Base-by-base conservation (phyloP, 2,888 invertebrate genomes). In the Eurytoma adleriae region DNA sequence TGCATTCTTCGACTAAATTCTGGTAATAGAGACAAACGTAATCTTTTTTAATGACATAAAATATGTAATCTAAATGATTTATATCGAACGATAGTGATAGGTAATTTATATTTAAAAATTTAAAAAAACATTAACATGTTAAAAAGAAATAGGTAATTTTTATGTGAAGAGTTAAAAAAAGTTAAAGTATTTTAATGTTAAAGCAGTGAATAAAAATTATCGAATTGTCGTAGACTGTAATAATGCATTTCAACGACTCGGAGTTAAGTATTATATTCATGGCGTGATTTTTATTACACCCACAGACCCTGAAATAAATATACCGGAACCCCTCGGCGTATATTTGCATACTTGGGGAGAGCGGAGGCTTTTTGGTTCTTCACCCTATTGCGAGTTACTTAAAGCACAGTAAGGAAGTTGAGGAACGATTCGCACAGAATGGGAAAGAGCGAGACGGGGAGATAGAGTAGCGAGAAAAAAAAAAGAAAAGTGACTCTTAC, bases 261-360 rank as follows among this genome's bases (percentile, higher is more conserved):
- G 40, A 4, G 40, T 40, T 40, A 30, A 62, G 40, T 18, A 12
- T 64, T 16, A 54, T 54, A 54, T 16, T 27, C 68, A 5, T 4
- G 52, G n/a, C n/a, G 24, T 57, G 50, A 70, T 57, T 71, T 66
- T 66, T 66, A 66, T 62, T 24, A 12, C 61, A 64, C 48, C 20
- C 59, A 40, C 52, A 61, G 54, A 67, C 24, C 24, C 5, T 14
- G 18, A 68, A 72, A 68, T 68, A 72, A 59, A 40, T 54, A 68
- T 40, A 68, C 18, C 52, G 73, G 30, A 67, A 61, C 16, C 54
- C 62, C 68, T 61, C 18, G 24, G 71, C 50, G n/a, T 66, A 27
- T 10, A 71, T 78, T 68, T 68, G 73, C 72, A 68, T 73, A 78
- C 56, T 72, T 13, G 52, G 67, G 30, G 61, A 64, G 40, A 54